Percentiles rank a stretch among this genome's conserved stretches.
Evolutionary conservation across 2,888 invertebrate species (phyloP).

Genomic region (Allacma fusca): DNA sequence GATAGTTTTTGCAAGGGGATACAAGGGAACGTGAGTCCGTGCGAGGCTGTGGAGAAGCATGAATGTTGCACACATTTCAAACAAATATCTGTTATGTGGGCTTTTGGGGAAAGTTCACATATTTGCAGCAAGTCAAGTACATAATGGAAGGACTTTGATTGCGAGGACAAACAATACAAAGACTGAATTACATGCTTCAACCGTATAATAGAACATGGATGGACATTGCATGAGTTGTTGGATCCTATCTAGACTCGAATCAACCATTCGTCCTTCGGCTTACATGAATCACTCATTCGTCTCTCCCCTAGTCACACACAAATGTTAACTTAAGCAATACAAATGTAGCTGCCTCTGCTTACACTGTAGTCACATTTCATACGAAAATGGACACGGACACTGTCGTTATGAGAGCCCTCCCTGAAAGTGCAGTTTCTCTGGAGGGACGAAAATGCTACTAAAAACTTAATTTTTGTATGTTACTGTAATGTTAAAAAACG

Average conservation of each 20-base stretch:
- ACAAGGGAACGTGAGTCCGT: background rate
- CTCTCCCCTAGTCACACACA: background rate
- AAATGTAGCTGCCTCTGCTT: background rate
- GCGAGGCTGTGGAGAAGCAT: background rate
- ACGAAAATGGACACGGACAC: background rate
- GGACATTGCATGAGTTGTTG: conserved; percentile 36
- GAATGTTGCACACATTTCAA: conserved; percentile 11
- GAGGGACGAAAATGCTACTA: too few relatives aligned
- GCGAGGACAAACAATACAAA: conserved; percentile 33
- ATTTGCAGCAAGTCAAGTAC: background rate
- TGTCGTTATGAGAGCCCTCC: too few relatives aligned
- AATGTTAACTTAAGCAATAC: background rate
- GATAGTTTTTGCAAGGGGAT: background rate
- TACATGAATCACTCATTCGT: conserved; percentile 25
- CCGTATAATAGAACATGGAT: conserved; percentile 38
- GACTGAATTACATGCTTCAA: conserved; percentile 36
- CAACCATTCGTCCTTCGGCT: background rate
- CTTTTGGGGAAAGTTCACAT: background rate
- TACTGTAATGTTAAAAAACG: too few relatives aligned
- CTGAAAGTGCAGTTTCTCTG: too few relatives aligned
- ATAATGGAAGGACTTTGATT: conserved; percentile 13
- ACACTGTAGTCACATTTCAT: conserved; percentile 12
- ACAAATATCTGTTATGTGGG: background rate
- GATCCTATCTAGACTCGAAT: conserved; percentile 26
- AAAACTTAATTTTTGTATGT: too few relatives aligned